Evolutionary conservation across 2,888 invertebrate species (phyloP).

Genomic region (Malacosoma neustria): DNA sequence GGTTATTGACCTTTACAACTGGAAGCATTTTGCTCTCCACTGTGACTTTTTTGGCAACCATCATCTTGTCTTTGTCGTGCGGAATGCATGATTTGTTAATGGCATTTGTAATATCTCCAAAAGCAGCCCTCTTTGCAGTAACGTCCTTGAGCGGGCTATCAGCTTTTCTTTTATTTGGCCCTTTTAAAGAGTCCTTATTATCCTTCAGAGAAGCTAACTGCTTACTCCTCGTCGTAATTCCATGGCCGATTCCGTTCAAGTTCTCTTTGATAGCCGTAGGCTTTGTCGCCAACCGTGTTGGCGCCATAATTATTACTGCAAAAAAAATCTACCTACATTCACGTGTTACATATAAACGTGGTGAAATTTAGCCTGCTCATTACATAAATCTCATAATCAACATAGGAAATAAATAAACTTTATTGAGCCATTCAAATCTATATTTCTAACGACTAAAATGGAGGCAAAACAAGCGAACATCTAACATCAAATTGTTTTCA

Average conservation of each 20-base stretch:
- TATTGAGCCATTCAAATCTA: slow-evolving; percentile 43
- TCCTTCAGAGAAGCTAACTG: slow-evolving; percentile 66
- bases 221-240: slow-evolving; percentile 78
- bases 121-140: slow-evolving; percentile 85
- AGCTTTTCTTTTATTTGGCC: slow-evolving; percentile 85
- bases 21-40: slow-evolving; percentile 66
- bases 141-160: slow-evolving; percentile 85
- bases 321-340: slow-evolving; percentile 37
- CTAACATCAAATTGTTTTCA: slow-evolving; percentile 40
- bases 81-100: slow-evolving; percentile 52
- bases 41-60: slow-evolving; percentile 64
- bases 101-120: slow-evolving; percentile 90
- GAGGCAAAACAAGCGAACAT: slow-evolving; percentile 70
- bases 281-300: slow-evolving; percentile 73
- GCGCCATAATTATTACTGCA: slow-evolving; percentile 73
- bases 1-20: slow-evolving; percentile 49
- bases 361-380: slow-evolving; percentile 13
- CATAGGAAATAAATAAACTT: slow-evolving; percentile 19
- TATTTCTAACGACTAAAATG: slow-evolving; percentile 59
- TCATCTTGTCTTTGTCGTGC: slow-evolving; percentile 51
- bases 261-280: slow-evolving; percentile 63
- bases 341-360: slow-evolving; percentile 30
- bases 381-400: slow-evolving; percentile 6
- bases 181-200: slow-evolving; percentile 58
- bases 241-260: slow-evolving; percentile 59